Evolutionary conservation across 2,113 vertebrate species (phyloP), one percentile per base, ranked within the genome.

Genomic region (Alligator mississippiensis): DNA sequence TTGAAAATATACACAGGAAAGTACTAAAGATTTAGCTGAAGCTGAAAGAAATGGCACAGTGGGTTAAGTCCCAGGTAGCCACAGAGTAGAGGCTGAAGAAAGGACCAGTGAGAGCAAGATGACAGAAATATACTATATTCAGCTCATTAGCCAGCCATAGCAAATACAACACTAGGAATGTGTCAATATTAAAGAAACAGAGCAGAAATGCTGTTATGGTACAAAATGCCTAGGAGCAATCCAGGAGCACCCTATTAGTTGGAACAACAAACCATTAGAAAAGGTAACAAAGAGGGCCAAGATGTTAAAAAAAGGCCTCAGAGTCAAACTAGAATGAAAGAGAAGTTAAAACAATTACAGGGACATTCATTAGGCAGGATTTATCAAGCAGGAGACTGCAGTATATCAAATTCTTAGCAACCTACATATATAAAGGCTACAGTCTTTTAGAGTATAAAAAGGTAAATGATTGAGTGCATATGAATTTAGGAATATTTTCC

Each of bases 31-130:
- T 70, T 79, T 77, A 47, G 58, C 61, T 12, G 19, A 58, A 64
- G 28, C 27, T 90, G 77, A 70, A 76, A 34, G 68, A 94, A 90
- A 92, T 80, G 86, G 85, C 86, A 86, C 34, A 84, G 38, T 1
- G 2, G 34, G 70, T 47, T 74, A 47, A 38, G 64, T 75, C 75
- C 47, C 55, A 59, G 9, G 64, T 1, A 2, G 84, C 76, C 93
- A 87, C 77, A 63, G 68, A 80, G 19, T 17, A 88, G 25, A 89
- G 64, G 92, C 80, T 91, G 90, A 8, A 80, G 85, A 82, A 55
- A 85, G 27, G n/a, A 74, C 59, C 17, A 0, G 0, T 25, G 59
- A 94, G 14, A 12, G 14, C 1, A 14, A 90, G 63, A 21, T 22
- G 92, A 89, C 59, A 74, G 34, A 74, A 74, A 47, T 74, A 80